A percentile compares a stretch with the other conserved stretches of the same genome.
Evolutionary conservation across 2,888 invertebrate species (phyloP).

Genomic region (Meteorus colon): DNA sequence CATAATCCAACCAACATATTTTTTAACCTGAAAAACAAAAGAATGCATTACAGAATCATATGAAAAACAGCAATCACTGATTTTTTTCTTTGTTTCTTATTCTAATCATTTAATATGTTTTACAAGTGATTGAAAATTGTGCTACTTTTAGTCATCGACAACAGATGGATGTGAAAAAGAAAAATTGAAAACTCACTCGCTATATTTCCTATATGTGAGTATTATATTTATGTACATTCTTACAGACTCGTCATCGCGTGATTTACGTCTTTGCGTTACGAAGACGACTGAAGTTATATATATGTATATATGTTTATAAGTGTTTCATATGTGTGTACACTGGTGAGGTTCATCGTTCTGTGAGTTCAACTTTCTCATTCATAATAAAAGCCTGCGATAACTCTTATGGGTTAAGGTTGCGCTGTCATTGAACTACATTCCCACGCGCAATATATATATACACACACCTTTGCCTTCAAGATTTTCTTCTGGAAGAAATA

Average conservation of each 20-base stretch:
- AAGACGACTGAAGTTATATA: constrained; percentile 18
- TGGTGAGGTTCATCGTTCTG: constrained; percentile 49
- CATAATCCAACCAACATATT: constrained; percentile 14
- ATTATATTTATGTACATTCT: constrained; percentile 29
- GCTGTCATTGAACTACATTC: constrained; percentile 57
- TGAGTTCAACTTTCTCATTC: constrained; percentile 56
- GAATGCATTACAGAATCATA: not conserved
- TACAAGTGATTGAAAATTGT: not conserved
- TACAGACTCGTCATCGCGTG: constrained; percentile 29
- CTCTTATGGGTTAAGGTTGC: constrained; percentile 56
- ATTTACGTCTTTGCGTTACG: constrained; percentile 34
- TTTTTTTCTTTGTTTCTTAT: not conserved
- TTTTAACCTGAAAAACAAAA: not conserved
- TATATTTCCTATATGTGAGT: not conserved
- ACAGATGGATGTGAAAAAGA: constrained; percentile 12
- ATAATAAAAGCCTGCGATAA: constrained; percentile 53
- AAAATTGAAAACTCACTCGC: constrained; percentile 16
- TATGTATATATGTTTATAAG: not conserved
- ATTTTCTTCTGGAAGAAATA: not conserved
- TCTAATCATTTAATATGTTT: no score
- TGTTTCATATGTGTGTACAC: constrained; percentile 28
- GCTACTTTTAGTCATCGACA: constrained; percentile 3
- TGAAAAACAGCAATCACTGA: not conserved
- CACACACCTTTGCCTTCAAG: no score
- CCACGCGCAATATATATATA: constrained; percentile 35